phyloP scores from a whole-genome alignment of 2,113 vertebrate species.

The Corythornis vintsioides region DNA sequence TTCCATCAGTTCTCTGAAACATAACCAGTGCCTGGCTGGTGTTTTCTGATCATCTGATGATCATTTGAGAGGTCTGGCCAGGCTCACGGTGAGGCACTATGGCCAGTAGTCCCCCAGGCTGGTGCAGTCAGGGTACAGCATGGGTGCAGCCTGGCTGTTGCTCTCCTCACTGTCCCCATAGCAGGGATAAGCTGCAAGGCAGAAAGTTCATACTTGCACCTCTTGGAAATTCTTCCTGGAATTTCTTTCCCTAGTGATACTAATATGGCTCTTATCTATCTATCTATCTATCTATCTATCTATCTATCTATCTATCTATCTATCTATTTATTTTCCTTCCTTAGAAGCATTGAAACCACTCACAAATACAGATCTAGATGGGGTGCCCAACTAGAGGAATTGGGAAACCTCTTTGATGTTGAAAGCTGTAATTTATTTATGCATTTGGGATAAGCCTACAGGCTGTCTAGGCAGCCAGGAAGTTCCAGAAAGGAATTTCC shows the following conservation, averaged over 20 bases:
- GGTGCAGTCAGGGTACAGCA: no score
- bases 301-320: no score
- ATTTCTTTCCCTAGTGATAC: background rate
- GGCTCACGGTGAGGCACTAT: background rate
- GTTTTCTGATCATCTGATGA: background rate
- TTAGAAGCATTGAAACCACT: background rate
- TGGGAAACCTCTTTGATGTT: constrained; percentile 38
- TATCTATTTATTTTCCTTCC: background rate
- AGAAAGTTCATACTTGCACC: background rate
- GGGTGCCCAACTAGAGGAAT: background rate
- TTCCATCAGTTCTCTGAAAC: background rate
- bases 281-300: no score
- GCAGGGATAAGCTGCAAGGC: background rate
- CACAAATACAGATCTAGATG: background rate
- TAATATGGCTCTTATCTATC: background rate
- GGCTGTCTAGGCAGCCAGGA: constrained; percentile 17
- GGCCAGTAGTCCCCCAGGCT: background rate
- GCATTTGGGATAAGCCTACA: background rate
- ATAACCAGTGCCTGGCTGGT: background rate
- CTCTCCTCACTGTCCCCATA: fast-evolving
- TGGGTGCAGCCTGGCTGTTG: background rate
- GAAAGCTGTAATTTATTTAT: constrained; percentile 23
- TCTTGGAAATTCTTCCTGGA: background rate
- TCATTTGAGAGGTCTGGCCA: background rate
- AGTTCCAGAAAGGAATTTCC: constrained; percentile 36